Percentiles rank a stretch among this genome's conserved stretches.
These are phyloP conservation scores for Nothoprocta perdicaria DNA, from an alignment of 2,113 vertebrate genomes.

Conservation along the genomic window DNA sequence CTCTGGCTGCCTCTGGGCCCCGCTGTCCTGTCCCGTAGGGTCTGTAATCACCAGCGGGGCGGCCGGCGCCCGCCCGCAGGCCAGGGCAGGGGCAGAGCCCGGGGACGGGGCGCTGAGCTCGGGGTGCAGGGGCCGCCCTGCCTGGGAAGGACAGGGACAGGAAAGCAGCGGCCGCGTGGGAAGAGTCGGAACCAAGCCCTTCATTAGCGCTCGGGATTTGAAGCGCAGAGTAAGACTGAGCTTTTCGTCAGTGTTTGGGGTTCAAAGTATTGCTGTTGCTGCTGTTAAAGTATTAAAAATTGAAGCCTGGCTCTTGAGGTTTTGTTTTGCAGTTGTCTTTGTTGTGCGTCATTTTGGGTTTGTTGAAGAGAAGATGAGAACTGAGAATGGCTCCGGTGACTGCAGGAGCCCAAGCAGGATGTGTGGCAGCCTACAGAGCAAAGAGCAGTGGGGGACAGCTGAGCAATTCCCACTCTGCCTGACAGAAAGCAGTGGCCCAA, in stretches of 20 bases:
- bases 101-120: too few species aligned
- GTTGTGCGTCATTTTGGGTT: background rate
- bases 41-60: too few species aligned
- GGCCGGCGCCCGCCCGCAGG: too few species aligned
- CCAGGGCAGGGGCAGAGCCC: too few species aligned
- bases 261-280: background rate
- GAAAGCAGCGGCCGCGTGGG: background rate
- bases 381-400: background rate
- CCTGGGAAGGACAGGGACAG: background rate
- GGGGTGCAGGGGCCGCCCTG: too few species aligned
- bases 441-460: accelerated
- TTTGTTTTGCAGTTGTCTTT: background rate
- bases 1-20: too few species aligned
- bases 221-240: too few species aligned
- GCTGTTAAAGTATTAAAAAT: background rate
- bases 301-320: background rate
- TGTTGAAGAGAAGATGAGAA: background rate
- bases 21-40: too few species aligned
- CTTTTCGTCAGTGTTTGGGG: background rate
- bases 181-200: background rate
- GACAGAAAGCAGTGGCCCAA: background rate
- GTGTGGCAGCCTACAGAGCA: background rate
- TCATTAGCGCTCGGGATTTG: background rate
- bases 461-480: background rate
- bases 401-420: accelerated